Conservation (phyloP, 2,113 vertebrate genomes). For the Hemicordylus capensis region DNA sequence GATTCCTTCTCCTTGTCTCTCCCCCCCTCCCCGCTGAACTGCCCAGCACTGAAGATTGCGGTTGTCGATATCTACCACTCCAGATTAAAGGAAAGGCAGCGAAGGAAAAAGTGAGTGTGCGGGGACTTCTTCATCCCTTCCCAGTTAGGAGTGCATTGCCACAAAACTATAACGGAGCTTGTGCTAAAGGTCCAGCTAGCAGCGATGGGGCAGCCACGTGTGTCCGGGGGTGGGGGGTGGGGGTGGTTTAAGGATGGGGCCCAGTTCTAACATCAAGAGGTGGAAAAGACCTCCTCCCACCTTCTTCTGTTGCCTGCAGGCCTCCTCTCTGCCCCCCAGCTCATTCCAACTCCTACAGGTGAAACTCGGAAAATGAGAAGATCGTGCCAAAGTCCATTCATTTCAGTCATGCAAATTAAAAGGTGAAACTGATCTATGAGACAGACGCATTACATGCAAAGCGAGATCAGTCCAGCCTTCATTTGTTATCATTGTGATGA, state of each 20-base stretch:
- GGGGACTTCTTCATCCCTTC: neutral
- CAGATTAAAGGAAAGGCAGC: conserved; percentile 93
- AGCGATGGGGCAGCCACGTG: too few species aligned
- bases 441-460: too few species aligned
- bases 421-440: too few species aligned
- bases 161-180: neutral
- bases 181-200: neutral
- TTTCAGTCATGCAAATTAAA: too few species aligned
- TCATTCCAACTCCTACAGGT: too few species aligned
- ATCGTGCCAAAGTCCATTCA: too few species aligned
- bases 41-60: conserved; percentile 92
- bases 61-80: conserved; percentile 99
- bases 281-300: neutral
- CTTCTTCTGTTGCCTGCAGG: neutral
- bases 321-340: too few species aligned
- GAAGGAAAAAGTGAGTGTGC: conserved; percentile 93
- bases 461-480: too few species aligned
- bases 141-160: neutral
- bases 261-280: neutral
- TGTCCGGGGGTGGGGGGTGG: too few species aligned
- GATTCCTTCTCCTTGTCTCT: conserved; percentile 23
- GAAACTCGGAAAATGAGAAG: too few species aligned
- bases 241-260: too few species aligned
- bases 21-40: conserved; percentile 13
- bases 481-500: too few species aligned